These are phyloP conservation scores for Aurelia coerulea DNA, from an alignment of 30 jellyfish, hydroid and myxozoan species.

Conservation along the genomic window DNA sequence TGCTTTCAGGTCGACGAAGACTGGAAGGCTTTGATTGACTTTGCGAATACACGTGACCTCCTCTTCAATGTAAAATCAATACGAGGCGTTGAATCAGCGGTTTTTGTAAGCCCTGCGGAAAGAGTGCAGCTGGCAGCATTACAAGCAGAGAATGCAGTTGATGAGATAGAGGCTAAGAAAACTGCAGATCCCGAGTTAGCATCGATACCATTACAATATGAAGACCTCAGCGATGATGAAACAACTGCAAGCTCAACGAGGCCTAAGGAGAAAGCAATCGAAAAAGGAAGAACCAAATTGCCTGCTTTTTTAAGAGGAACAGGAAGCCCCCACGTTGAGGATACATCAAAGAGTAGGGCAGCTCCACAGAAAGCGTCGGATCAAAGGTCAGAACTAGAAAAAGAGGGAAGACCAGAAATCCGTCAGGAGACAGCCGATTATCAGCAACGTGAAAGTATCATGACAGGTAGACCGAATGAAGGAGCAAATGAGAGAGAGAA, in stretches of 20 bases:
- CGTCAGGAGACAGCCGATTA: no score
- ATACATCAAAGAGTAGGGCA: no score
- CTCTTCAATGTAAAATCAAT: slow-evolving; percentile 42
- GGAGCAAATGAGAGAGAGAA: background rate
- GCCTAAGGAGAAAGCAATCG: background rate
- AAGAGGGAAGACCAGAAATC: no score
- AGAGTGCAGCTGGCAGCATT: background rate
- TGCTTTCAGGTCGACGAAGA: slow-evolving; percentile 78
- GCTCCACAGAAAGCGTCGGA: no score
- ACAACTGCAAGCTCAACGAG: background rate
- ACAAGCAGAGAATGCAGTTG: background rate
- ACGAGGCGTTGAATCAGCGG: slow-evolving; percentile 43
- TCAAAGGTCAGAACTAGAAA: no score
- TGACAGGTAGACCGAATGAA: slow-evolving; percentile 18
- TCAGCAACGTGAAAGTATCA: no score
- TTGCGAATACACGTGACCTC: slow-evolving; percentile 68
- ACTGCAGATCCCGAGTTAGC: background rate
- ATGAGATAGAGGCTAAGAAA: background rate
- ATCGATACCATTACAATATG: slow-evolving; percentile 23
- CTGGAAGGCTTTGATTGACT: slow-evolving; percentile 84
- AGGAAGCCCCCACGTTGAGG: no score
- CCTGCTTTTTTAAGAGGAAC: no score
- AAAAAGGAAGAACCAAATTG: background rate
- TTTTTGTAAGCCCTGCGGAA: slow-evolving; percentile 7
- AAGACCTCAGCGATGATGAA: slow-evolving; percentile 21